Evolutionary conservation across 2,797 vertebrate genomes (phyloP).

Genomic region (Melanitta fusca): DNA sequence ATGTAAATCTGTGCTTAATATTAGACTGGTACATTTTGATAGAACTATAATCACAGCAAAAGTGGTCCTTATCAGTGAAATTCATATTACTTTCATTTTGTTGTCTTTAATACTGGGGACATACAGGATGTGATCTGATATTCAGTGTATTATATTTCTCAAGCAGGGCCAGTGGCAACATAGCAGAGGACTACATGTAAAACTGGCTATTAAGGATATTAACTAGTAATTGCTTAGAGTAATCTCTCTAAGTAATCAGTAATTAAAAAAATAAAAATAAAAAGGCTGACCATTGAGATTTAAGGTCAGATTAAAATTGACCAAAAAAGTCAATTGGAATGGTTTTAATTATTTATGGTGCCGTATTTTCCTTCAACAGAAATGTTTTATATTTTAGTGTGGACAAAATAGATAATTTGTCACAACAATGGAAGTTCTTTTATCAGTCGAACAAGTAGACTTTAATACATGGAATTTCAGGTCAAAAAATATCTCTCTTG

Average conservation of each 20-base stretch:
- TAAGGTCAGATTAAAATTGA: constrained; percentile 71
- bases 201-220: constrained; percentile 75
- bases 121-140: constrained; percentile 63
- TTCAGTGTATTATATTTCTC: constrained; percentile 67
- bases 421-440: constrained; percentile 12
- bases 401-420: constrained; percentile 49
- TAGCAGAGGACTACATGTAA: constrained; percentile 63
- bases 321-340: constrained; percentile 68
- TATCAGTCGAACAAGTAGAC: not conserved
- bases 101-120: constrained; percentile 64
- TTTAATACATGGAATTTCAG: not conserved
- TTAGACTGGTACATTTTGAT: constrained; percentile 56
- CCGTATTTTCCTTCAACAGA: constrained; percentile 19
- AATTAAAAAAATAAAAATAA: constrained; percentile 76
- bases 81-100: constrained; percentile 72
- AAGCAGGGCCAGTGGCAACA: constrained; percentile 50
- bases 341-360: constrained; percentile 71
- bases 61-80: constrained; percentile 65
- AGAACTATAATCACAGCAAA: constrained; percentile 66
- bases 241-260: constrained; percentile 78
- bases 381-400: constrained; percentile 37
- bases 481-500: constrained; percentile 15
- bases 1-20: constrained; percentile 68
- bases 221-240: constrained; percentile 57
- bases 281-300: constrained; percentile 62